These are phyloP conservation scores for Myripristis jacobus DNA, from an alignment of 2,797 vertebrate species.

Conservation along the genomic window DNA sequence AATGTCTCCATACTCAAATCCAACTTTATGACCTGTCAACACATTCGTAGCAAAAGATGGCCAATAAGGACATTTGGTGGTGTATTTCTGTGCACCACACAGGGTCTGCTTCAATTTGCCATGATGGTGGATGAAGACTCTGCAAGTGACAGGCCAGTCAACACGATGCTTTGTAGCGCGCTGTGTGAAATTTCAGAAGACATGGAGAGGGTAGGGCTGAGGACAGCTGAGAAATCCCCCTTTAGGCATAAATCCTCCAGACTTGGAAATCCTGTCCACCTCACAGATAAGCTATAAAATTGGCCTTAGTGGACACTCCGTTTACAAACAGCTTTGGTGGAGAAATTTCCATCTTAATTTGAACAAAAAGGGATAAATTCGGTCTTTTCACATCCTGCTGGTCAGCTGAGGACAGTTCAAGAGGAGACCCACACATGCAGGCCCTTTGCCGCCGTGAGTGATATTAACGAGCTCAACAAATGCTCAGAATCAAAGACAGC, in stretches of 20 bases:
- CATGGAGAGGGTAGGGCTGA: constrained; percentile 56
- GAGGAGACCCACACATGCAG: background rate
- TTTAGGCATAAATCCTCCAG: constrained; percentile 73
- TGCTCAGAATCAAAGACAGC: background rate
- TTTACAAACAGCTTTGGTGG: constrained; percentile 28
- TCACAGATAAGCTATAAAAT: constrained; percentile 59
- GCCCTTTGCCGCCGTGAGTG: background rate
- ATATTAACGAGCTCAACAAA: background rate
- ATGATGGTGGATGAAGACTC: constrained; percentile 56
- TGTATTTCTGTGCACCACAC: constrained; percentile 30
- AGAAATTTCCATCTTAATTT: constrained; percentile 1
- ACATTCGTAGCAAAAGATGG: constrained; percentile 28
- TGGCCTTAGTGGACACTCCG: constrained; percentile 40
- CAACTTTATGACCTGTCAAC: constrained; percentile 48
- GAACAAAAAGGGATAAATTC: background rate
- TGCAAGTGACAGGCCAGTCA: constrained; percentile 58
- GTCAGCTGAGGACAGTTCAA: constrained; percentile 1
- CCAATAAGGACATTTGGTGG: constrained; percentile 20
- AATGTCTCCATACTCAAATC: constrained; percentile 18
- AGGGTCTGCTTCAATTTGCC: constrained; percentile 61
- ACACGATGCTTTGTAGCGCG: constrained; percentile 62
- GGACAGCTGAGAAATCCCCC: constrained; percentile 75
- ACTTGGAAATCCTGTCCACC: constrained; percentile 67
- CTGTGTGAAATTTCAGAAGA: constrained; percentile 78
- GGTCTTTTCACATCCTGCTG: background rate